phyloP scores from a whole-genome alignment of 2,797 vertebrate genomes.

The Mareca strepera region DNA sequence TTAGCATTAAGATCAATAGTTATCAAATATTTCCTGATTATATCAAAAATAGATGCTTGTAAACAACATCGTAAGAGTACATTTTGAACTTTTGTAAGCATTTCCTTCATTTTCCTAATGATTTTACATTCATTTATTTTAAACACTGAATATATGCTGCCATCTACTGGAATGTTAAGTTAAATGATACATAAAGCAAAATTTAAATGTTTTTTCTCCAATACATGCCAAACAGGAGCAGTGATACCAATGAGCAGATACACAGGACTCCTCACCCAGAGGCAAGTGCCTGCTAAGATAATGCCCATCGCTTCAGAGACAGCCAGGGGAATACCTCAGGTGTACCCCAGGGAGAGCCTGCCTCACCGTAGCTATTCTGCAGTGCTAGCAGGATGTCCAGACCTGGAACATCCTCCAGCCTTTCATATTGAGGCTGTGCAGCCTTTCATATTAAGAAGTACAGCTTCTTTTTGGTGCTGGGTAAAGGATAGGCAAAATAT shows the following conservation, averaged over 20 bases:
- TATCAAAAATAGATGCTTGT: not conserved
- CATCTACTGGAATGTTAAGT: conserved; percentile 76
- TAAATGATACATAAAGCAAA: not conserved
- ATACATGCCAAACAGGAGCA: not conserved
- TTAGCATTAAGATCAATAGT: not conserved
- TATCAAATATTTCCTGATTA: conserved; percentile 22
- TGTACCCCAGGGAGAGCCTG: no score
- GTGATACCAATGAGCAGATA: not conserved
- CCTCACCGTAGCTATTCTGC: no score
- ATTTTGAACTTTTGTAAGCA: not conserved
- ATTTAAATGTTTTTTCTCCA: rapidly evolving
- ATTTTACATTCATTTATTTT: not conserved
- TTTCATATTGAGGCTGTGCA: no score
- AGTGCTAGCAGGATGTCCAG: no score
- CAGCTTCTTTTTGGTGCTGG: no score
- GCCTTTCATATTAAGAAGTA: no score
- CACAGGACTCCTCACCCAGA: no score
- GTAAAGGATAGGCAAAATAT: no score
- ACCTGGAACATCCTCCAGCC: no score
- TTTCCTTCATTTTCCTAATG: not conserved
- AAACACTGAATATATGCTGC: conserved; percentile 74
- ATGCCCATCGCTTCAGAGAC: no score
- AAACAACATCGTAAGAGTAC: not conserved
- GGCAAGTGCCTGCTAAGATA: no score
- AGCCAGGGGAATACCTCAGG: no score